Evolutionary conservation across 2,888 invertebrate genomes (phyloP).

Genomic region (Scrobipalpa atriplicella): DNA sequence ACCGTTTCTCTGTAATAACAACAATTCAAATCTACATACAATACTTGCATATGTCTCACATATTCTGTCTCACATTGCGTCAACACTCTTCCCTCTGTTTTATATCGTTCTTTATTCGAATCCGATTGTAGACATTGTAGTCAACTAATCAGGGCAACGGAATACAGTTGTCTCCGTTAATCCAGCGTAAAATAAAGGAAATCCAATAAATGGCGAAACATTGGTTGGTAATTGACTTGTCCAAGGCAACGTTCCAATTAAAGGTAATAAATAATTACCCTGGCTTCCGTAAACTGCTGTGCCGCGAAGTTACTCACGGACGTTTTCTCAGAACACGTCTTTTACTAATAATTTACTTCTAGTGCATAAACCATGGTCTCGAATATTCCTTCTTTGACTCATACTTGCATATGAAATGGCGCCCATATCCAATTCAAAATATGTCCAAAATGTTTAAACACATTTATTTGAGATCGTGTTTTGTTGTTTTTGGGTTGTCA

Average conservation of each 20-base stretch:
- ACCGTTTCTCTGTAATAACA: constrained; percentile 12
- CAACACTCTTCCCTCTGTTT: constrained; percentile 13
- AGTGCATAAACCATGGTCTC: constrained; percentile 49
- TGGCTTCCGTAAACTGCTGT: constrained; percentile 29
- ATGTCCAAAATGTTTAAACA: no score
- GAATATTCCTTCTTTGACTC: constrained; percentile 51
- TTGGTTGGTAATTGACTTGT: constrained; percentile 31
- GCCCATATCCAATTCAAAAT: no score
- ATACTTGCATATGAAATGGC: background rate
- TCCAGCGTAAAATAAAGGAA: constrained; percentile 22
- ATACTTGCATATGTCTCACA: constrained; percentile 14
- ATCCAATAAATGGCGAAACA: constrained; percentile 32
- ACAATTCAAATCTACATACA: constrained; percentile 19
- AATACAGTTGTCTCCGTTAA: constrained; percentile 9
- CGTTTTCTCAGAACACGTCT: constrained; percentile 60
- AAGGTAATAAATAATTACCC: constrained; percentile 31
- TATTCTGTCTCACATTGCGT: constrained; percentile 18
- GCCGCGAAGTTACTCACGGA: constrained; percentile 51
- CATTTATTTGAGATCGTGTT: no score
- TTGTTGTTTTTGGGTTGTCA: no score
- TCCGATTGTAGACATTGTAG: background rate
- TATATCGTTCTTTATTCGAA: constrained; percentile 2
- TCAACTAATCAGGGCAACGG: background rate
- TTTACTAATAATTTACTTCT: constrained; percentile 50
- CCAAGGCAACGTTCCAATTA: constrained; percentile 32